These are phyloP conservation scores for Dicycla oo DNA, from an alignment of 2,888 invertebrate genomes.

Conservation along the genomic window DNA sequence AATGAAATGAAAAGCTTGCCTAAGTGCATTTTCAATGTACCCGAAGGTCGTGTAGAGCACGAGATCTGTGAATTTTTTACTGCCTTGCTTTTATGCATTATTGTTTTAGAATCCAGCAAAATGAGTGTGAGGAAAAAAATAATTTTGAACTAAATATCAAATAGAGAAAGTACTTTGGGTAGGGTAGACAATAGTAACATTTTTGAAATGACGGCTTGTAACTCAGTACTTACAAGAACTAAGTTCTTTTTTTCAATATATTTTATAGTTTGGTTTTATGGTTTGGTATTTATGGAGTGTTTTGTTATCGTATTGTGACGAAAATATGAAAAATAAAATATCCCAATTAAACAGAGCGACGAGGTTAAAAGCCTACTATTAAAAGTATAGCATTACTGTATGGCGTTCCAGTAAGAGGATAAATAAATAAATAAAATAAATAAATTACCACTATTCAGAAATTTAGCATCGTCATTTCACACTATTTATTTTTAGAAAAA, in stretches of 20 bases:
- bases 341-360: background rate
- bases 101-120: background rate
- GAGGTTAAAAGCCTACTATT: conserved; percentile 15
- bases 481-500: background rate
- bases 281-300: background rate
- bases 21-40: too few relatives aligned
- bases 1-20: too few relatives aligned
- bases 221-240: background rate
- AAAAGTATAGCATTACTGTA: conserved; percentile 22
- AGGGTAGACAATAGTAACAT: background rate
- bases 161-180: background rate
- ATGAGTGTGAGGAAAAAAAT: background rate
- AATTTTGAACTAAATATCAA: background rate
- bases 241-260: too few relatives aligned
- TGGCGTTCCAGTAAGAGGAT: too few relatives aligned
- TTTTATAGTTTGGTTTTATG: background rate
- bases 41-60: too few relatives aligned
- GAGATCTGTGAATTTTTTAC: too few relatives aligned
- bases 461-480: background rate
- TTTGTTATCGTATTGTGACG: background rate
- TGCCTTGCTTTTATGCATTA: background rate
- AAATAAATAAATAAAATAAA: too few relatives aligned
- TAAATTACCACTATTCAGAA: background rate
- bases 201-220: background rate
- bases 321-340: background rate